Conservation (phyloP, 2,113 vertebrate genomes). For the Syngnathoides biaculeatus region DNA sequence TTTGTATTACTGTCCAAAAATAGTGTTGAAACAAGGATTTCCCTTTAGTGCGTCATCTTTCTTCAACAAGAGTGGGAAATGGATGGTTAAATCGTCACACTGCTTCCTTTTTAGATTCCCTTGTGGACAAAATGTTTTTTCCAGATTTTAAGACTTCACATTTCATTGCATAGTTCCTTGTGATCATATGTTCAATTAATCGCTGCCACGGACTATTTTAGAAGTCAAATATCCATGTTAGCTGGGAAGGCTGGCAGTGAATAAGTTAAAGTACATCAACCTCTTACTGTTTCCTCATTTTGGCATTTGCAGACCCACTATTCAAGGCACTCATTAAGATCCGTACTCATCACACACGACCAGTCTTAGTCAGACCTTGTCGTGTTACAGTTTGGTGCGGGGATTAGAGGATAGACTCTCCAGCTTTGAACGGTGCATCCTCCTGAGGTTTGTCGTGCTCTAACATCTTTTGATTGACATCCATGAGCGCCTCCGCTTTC, state of each 20-base stretch:
- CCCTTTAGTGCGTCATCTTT: neutral
- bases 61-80: neutral
- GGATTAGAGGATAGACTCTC: conserved; percentile 79
- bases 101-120: conserved; percentile 6
- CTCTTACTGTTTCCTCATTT: conserved; percentile 36
- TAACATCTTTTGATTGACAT: conserved; percentile 78
- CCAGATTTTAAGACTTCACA: conserved; percentile 27
- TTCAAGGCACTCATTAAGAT: conserved; percentile 32
- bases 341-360: conserved; percentile 14
- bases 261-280: conserved; percentile 14
- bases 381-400: neutral
- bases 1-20: conserved; percentile 1
- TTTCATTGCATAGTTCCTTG: conserved; percentile 37
- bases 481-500: conserved; percentile 41
- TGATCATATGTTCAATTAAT: conserved; percentile 36
- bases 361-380: conserved; percentile 11
- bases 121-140: conserved; percentile 8
- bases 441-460: conserved; percentile 54
- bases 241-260: too few species aligned
- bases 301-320: conserved; percentile 33
- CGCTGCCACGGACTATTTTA: too few species aligned
- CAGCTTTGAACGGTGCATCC: conserved; percentile 46
- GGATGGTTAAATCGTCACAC: neutral
- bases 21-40: conserved; percentile 6
- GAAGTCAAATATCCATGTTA: too few species aligned